phyloP scores from a whole-genome alignment of 2,797 vertebrate genomes.

The Acipenser oxyrinchus region DNA sequence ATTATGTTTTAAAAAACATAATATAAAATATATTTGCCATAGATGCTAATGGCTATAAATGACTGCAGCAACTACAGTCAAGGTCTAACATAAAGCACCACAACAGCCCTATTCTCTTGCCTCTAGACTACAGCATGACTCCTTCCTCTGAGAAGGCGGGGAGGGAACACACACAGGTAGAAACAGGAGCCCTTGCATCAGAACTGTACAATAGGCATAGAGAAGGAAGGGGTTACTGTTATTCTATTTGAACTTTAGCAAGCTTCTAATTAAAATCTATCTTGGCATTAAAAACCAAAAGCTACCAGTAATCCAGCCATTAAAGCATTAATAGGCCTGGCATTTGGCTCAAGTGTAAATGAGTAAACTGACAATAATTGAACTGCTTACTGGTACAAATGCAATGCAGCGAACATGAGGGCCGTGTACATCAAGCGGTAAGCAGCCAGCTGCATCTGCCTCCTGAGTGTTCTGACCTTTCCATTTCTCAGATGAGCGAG shows the following conservation, averaged over 20 bases:
- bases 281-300: too few relatives aligned
- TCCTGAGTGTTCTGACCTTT: conserved; percentile 71
- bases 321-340: conserved; percentile 27
- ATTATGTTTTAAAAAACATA: too few relatives aligned
- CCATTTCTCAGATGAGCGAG: conserved; percentile 64
- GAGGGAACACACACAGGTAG: too few relatives aligned
- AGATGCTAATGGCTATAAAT: too few relatives aligned
- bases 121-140: too few relatives aligned
- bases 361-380: conserved; percentile 35
- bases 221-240: conserved; percentile 16
- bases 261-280: too few relatives aligned
- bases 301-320: conserved; percentile 2
- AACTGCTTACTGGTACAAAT: conserved; percentile 23
- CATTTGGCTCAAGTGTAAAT: conserved; percentile 38
- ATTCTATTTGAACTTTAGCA: background rate
- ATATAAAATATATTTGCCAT: too few relatives aligned
- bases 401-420: conserved; percentile 23
- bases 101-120: too few relatives aligned
- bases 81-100: too few relatives aligned
- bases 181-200: too few relatives aligned
- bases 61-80: too few relatives aligned
- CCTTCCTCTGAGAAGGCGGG: too few relatives aligned
- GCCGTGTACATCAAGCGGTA: conserved; percentile 31
- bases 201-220: conserved; percentile 16
- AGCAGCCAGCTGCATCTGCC: conserved; percentile 43